Base-by-base conservation (phyloP, 1,140 invertebrate genomes). In the Kradibia gibbosae region DNA sequence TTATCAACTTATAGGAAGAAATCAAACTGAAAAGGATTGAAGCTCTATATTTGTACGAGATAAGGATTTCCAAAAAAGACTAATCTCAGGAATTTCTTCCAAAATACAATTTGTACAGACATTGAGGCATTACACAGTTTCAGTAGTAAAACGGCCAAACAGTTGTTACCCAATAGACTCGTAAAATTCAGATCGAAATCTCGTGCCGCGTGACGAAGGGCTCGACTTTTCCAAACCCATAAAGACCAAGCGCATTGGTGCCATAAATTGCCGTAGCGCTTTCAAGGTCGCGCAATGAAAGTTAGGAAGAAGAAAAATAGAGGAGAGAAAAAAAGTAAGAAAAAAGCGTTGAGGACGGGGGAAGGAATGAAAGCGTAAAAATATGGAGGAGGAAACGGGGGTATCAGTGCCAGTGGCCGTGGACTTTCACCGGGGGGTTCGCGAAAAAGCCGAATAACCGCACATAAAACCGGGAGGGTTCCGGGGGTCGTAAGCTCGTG, bases 271-370 rank as follows among this genome's bases (percentile, higher is more conserved):
- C 22, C 25, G 48, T 42, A 60, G 34, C 42, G 11, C 57, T 48
- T 36, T 72, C 78, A 72, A 79, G 78, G 78, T 42, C 53, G 53
- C 25, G 62, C 28, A 65, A 71, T 75, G 53, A 60, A 75, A 75
- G 39, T 78, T 28, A 65, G 25, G 39, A 36, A 34, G 22, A 78
- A 77, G 31, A 77, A 48, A 65, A 50, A 3, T 31, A 39, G 17
- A 50, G 22, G 15, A 45, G 28, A 34, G 17, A 25, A 13, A 57
- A 65, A 15, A 65, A 34, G 31, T 28, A 39, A 20, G 3, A 71
- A 4, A 13, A 45, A 71, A 15, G 31, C 42, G n/a, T n/a, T n/a
- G n/a, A 31, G 57, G 15, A 62, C 5, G 5, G 5, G 8, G n/a
- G n/a, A 25, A 62, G n/a, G 57, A 45, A 25, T 17, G 34, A 65